Conservation (phyloP, 1,140 invertebrate species). For the Paraescarpia echinospica region DNA sequence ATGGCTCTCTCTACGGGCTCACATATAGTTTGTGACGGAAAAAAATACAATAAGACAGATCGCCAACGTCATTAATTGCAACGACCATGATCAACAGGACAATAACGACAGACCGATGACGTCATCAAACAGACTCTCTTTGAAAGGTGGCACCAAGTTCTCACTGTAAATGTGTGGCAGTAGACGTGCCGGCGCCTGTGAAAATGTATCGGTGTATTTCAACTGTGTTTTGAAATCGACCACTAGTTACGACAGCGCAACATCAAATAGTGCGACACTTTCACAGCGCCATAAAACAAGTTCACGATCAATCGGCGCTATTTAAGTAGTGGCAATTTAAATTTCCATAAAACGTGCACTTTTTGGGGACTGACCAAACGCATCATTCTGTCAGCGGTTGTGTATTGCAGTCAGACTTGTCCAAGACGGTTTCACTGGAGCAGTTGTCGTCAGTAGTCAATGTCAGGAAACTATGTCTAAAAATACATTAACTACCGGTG, state of each 20-base stretch:
- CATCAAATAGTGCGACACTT: not conserved
- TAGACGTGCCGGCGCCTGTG: not conserved
- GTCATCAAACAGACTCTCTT: not conserved
- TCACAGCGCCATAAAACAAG: not conserved
- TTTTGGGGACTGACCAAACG: not conserved
- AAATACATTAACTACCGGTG: not conserved
- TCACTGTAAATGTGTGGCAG: not conserved
- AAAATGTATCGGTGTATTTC: not conserved
- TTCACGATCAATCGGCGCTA: not conserved
- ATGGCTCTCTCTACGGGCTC: no score
- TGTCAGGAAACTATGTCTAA: not conserved
- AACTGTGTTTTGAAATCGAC: not conserved
- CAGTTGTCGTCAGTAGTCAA: no score
- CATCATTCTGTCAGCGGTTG: no score
- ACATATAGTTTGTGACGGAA: no score
- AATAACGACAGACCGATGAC: not conserved
- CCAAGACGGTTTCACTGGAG: not conserved
- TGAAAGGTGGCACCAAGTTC: not conserved
- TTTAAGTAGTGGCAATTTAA: not conserved
- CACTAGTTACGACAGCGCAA: not conserved
- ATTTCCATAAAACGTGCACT: not conserved
- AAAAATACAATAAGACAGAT: no score
- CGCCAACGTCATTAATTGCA: no score
- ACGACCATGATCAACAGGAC: not conserved
- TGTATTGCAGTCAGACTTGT: not conserved